These are phyloP conservation scores for Dermochelys coriacea DNA, from an alignment of 2,797 vertebrate genomes.

Conservation along the genomic window DNA sequence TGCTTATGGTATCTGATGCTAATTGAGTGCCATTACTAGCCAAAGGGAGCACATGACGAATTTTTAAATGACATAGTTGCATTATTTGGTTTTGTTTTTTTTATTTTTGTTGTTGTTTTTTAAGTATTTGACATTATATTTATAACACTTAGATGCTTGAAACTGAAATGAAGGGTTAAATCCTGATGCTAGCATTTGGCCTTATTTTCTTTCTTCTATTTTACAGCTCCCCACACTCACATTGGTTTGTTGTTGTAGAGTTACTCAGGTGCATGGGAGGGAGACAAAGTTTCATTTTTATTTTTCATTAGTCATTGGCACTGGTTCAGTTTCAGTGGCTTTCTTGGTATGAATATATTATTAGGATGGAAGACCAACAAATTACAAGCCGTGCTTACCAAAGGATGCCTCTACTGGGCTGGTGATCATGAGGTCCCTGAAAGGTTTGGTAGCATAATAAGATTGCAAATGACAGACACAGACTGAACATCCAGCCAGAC, in stretches of 20 bases:
- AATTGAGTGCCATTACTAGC: not conserved
- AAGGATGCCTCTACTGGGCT: too few species aligned
- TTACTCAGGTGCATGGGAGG: too few species aligned
- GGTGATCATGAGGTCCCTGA: too few species aligned
- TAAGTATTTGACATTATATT: not conserved
- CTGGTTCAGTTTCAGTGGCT: too few species aligned
- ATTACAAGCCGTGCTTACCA: too few species aligned
- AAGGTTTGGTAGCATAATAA: too few species aligned
- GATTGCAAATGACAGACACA: too few species aligned
- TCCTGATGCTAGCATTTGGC: accelerated
- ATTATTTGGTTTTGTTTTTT: not conserved
- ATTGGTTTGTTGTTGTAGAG: not conserved
- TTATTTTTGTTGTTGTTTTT: not conserved
- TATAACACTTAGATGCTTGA: not conserved
- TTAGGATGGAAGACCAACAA: too few species aligned
- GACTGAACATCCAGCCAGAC: too few species aligned
- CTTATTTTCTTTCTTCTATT: not conserved
- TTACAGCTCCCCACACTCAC: not conserved
- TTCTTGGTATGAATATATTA: too few species aligned
- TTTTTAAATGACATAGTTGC: not conserved
- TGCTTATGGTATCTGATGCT: not conserved
- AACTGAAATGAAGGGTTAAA: not conserved
- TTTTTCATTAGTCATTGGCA: too few species aligned
- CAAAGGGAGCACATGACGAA: not conserved
- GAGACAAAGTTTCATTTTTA: too few species aligned